Percentiles rank a stretch among this genome's conserved stretches.
phyloP scores from a whole-genome alignment of 2,113 vertebrate genomes.

The Bufo bufo region DNA sequence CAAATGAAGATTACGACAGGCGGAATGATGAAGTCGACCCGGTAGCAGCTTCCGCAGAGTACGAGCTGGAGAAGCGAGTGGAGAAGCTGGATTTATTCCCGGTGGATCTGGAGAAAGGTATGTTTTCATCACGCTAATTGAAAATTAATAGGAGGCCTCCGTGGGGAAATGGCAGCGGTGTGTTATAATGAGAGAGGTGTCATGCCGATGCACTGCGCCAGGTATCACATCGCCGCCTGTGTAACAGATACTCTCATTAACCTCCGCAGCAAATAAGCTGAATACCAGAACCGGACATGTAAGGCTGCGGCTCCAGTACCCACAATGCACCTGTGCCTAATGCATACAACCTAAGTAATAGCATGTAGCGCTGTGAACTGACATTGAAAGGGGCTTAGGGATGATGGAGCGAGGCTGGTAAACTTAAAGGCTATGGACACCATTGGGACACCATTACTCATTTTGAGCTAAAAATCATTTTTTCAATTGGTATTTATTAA shows the following conservation, averaged over 20 bases:
- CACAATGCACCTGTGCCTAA: background rate
- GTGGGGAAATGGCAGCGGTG: background rate
- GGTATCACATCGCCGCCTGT: background rate
- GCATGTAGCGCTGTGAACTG: no score
- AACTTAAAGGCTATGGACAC: no score
- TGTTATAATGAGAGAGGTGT: conserved; percentile 24
- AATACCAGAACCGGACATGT: background rate
- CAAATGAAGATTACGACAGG: conserved; percentile 96
- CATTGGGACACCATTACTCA: no score
- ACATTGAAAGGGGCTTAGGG: no score
- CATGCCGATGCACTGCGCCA: background rate
- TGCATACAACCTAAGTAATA: no score
- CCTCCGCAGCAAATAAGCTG: background rate
- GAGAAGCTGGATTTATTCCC: conserved; percentile 98
- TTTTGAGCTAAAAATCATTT: no score
- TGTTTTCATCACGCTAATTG: background rate
- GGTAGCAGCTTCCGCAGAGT: conserved; percentile 95
- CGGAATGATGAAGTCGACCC: conserved; percentile 97
- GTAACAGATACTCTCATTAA: background rate
- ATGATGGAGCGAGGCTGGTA: no score
- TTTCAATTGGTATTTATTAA: no score
- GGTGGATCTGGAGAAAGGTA: conserved; percentile 96
- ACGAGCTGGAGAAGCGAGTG: conserved; percentile 96
- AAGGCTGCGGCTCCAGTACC: no score
- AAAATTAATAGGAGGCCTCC: conserved; percentile 27